Conservation (phyloP, 2,888 invertebrate genomes). For the Strigamia maritima region DNA sequence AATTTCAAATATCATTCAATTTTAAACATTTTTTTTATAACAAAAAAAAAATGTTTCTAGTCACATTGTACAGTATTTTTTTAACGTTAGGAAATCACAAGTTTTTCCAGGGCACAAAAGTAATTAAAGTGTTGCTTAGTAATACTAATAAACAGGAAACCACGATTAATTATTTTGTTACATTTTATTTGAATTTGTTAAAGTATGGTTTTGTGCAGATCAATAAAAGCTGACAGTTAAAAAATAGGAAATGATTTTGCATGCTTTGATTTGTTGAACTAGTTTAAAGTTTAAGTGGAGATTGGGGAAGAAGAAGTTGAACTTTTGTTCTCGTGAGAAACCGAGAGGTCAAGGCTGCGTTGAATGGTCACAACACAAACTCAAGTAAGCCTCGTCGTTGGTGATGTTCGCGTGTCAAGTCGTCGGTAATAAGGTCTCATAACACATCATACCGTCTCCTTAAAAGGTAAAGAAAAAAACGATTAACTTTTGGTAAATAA, state of each 20-base stretch:
- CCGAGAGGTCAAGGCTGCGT: slow-evolving; percentile 16
- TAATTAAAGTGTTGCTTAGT: no score
- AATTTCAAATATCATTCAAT: no score
- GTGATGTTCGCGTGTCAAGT: not conserved
- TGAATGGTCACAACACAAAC: slow-evolving; percentile 9
- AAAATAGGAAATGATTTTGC: not conserved
- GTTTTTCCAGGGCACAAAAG: no score
- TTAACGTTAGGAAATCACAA: not conserved
- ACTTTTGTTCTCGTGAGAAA: slow-evolving; percentile 1
- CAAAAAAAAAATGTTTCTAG: not conserved
- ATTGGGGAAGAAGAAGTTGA: slow-evolving; percentile 25
- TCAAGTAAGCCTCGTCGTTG: not conserved
- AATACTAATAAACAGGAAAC: no score
- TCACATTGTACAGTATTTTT: not conserved
- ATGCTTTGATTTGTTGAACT: not conserved
- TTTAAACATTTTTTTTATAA: not conserved
- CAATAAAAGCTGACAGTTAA: not conserved
- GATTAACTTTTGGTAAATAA: not conserved
- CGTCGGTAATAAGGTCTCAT: not conserved
- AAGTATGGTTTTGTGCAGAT: not conserved
- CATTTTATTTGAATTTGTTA: no score
- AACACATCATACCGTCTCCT: not conserved
- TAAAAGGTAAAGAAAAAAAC: not conserved
- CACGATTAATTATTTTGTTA: no score
- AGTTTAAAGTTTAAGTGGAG: slow-evolving; percentile 2